Evolutionary conservation across 2,113 vertebrate genomes (phyloP).

Genomic region (Tauraco erythrolophus): DNA sequence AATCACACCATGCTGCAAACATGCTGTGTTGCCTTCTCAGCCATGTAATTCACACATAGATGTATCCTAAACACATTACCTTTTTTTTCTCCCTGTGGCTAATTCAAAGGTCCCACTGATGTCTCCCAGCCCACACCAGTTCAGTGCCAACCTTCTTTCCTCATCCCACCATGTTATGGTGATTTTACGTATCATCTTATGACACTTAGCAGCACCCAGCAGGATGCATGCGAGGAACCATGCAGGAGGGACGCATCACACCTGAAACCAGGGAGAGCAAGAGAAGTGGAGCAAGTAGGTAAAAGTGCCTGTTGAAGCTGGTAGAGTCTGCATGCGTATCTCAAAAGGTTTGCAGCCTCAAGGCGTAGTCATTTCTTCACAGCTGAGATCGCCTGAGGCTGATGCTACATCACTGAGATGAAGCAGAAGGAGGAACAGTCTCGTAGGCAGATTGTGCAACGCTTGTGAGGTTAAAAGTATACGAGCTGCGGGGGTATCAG

Average conservation of each 20-base stretch:
- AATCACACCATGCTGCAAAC: background rate
- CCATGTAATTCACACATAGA: background rate
- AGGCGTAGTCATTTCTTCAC: background rate
- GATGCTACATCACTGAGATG: background rate
- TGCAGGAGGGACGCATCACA: background rate
- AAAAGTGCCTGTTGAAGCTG: background rate
- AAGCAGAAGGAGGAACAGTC: background rate
- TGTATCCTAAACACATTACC: background rate
- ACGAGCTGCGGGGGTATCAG: background rate
- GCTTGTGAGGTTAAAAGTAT: conserved; percentile 44
- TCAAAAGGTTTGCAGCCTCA: background rate
- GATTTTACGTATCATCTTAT: background rate
- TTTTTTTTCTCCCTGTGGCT: rapidly evolving
- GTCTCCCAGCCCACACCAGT: background rate
- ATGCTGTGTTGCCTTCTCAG: background rate
- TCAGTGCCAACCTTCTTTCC: background rate
- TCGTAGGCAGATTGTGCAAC: background rate
- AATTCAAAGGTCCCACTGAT: background rate
- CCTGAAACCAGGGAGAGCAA: background rate
- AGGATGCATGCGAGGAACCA: background rate
- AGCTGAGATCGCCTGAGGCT: background rate
- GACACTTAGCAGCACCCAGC: background rate
- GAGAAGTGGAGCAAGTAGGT: background rate
- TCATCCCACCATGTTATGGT: background rate
- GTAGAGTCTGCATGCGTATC: background rate